Base-by-base conservation (phyloP, 2,888 invertebrate genomes). In the Neoitamus cyanurus region DNA sequence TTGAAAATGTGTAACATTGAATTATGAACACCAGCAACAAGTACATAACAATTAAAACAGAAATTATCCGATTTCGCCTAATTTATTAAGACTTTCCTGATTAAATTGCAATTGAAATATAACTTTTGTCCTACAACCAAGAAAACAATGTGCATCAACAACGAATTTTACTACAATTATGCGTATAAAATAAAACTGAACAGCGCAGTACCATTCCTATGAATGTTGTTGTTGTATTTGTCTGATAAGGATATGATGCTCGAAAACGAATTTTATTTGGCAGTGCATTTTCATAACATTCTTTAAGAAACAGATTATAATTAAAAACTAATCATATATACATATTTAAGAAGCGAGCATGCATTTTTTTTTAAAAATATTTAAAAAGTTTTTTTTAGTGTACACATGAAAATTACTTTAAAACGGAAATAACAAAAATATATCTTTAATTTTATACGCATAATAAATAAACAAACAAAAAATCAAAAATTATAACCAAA, bases 21-120 rank as follows among this genome's bases (percentile, higher is more conserved):
- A 36, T 15, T 36, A 36, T 34, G 36, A 73, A 73, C 73, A 37
- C 42, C 28, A 75, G 42, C 42, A 75, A 75, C 75, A 75, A 75
- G 42, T 75, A 31, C 58, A 78, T 78, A 78, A 78, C 78, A 78
- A 78, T 78, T 78, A 78, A 78, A 78, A 78, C 78, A 78, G 78
- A 78, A 78, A 28, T 78, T 78, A 78, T 58, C 13, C 58, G 31
- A 78, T 78, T 78, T 48, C 31, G 78, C 78, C 58, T 78, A 78
- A 78, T 46, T 77, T 78, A 78, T 58, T 78, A 7, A 78, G 46
- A 31, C 31, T 78, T 46, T 58, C 9, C 15, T 25, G 58, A 58
- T 58, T 20, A 58, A 58, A 58, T 58, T 58, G 58, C 15, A 58
- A 58, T 25, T 58, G 58, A 75, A 46, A 78, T 77, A 34, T 77